Conservation (phyloP, 2,888 invertebrate species). For the Diachrysia chrysitis region DNA sequence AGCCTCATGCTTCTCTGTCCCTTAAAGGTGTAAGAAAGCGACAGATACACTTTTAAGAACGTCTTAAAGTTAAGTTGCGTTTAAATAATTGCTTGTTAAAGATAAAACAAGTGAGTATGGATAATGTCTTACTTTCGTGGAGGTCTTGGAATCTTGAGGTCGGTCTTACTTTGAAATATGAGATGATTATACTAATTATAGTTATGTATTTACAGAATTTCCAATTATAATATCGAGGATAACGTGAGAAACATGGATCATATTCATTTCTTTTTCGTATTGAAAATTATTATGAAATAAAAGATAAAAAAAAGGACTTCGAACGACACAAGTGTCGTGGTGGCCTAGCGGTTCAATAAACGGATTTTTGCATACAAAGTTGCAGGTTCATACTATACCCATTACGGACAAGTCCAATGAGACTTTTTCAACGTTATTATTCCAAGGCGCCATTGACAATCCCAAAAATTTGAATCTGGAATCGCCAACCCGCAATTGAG, state of each 20-base stretch:
- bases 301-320: too few species aligned
- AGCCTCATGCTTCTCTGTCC: neutral
- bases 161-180: neutral
- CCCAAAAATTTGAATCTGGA: too few species aligned
- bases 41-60: neutral
- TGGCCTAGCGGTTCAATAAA: too few species aligned
- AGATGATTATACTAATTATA: neutral
- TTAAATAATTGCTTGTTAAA: neutral
- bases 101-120: neutral
- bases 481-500: too few species aligned
- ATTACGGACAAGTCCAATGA: too few species aligned
- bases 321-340: too few species aligned
- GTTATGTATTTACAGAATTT: neutral
- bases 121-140: slow-evolving; percentile 4
- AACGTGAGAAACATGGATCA: neutral
- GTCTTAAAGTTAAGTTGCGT: neutral
- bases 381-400: too few species aligned
- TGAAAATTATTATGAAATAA: too few species aligned
- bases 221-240: neutral
- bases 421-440: too few species aligned
- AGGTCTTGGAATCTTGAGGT: neutral
- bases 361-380: too few species aligned
- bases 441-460: too few species aligned
- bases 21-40: neutral
- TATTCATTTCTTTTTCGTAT: too few species aligned